These are phyloP conservation scores for Drosophila pachea DNA, from an alignment of 1,140 invertebrate genomes.

Conservation along the genomic window DNA sequence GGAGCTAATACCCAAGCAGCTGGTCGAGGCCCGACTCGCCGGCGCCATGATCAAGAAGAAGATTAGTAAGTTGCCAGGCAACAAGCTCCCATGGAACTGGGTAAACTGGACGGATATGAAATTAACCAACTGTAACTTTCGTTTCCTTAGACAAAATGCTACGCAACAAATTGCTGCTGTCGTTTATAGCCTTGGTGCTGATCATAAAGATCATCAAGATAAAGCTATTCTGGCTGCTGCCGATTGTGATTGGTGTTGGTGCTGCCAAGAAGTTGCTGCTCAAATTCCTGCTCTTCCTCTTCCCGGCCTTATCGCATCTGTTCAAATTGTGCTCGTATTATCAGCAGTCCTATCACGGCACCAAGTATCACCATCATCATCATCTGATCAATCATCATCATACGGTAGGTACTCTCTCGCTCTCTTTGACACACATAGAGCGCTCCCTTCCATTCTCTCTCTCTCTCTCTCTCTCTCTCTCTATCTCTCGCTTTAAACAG, in stretches of 20 bases:
- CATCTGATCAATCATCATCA: slow-evolving; percentile 84
- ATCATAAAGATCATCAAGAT: slow-evolving; percentile 89
- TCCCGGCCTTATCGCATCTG: slow-evolving; percentile 88
- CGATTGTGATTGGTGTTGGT: slow-evolving; percentile 86
- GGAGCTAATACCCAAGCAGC: slow-evolving; percentile 82
- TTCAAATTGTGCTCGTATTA: slow-evolving; percentile 92
- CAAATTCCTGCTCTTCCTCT: slow-evolving; percentile 88
- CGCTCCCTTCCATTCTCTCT: neutral
- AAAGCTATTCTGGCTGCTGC: slow-evolving; percentile 87
- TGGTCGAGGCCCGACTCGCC: slow-evolving; percentile 75
- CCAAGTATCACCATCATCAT: slow-evolving; percentile 90
- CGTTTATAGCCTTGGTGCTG: slow-evolving; percentile 85
- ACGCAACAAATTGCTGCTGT: slow-evolving; percentile 86
- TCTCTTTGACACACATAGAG: neutral
- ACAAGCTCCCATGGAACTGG: neutral
- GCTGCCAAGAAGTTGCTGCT: slow-evolving; percentile 90
- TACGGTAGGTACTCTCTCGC: slow-evolving; percentile 78
- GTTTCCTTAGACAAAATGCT: slow-evolving; percentile 85
- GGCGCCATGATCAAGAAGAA: slow-evolving; percentile 86
- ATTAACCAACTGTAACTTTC: slow-evolving; percentile 49
- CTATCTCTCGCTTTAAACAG: neutral
- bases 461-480: slow-evolving; percentile 1
- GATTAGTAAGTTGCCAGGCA: slow-evolving; percentile 82
- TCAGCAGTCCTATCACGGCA: slow-evolving; percentile 85
- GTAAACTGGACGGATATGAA: neutral